Percentiles rank a stretch among this genome's conserved stretches.
Evolutionary conservation across 2,797 vertebrate species (phyloP).

Genomic region (Iguana delicatissima): DNA sequence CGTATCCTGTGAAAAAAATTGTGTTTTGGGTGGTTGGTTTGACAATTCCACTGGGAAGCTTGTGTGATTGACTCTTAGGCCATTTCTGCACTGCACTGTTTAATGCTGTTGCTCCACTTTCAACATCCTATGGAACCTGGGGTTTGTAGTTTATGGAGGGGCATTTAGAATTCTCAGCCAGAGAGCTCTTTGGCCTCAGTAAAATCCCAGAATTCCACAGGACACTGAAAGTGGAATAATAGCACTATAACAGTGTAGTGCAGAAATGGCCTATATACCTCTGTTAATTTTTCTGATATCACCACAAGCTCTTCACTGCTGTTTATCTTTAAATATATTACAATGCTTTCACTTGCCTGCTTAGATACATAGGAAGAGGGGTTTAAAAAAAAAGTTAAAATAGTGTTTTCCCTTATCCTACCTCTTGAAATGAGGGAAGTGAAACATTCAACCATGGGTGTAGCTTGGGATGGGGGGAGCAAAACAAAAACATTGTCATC

Average conservation of each 20-base stretch:
- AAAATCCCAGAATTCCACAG: too few species aligned
- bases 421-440: slow-evolving; percentile 31
- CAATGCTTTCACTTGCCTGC: accelerated
- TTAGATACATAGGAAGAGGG: not conserved
- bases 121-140: too few species aligned
- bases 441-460: not conserved
- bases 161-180: too few species aligned
- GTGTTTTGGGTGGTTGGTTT: slow-evolving; percentile 38
- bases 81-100: too few species aligned
- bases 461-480: too few species aligned
- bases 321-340: accelerated
- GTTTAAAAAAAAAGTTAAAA: slow-evolving; percentile 3
- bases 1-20: too few species aligned
- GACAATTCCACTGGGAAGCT: not conserved
- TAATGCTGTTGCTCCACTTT: too few species aligned
- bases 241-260: too few species aligned
- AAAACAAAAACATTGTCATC: too few species aligned
- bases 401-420: not conserved
- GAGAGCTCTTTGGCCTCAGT: too few species aligned
- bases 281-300: not conserved
- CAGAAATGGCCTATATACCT: not conserved
- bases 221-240: too few species aligned
- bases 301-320: not conserved
- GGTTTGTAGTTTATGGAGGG: too few species aligned
- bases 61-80: not conserved